Conservation (phyloP, 2,888 invertebrate genomes). For the Agonopterix arenella region DNA sequence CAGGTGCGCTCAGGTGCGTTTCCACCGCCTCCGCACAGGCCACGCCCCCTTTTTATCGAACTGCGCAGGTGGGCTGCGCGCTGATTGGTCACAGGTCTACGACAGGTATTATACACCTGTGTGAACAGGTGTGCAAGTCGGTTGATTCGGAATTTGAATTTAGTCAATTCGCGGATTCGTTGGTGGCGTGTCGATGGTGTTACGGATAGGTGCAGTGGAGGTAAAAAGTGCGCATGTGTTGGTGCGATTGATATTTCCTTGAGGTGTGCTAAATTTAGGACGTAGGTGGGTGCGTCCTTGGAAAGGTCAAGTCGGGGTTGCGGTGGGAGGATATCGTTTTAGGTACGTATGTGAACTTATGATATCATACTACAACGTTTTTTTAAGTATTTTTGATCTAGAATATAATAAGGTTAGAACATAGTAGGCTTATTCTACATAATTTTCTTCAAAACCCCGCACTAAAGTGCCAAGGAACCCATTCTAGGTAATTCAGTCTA, state of each 20-base stretch:
- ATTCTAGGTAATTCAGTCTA: slow-evolving; percentile 24
- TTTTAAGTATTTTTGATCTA: too few relatives aligned
- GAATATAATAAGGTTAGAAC: too few relatives aligned
- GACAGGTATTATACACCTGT: slow-evolving; percentile 46
- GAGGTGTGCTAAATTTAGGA: slow-evolving; percentile 72
- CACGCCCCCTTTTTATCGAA: slow-evolving; percentile 68
- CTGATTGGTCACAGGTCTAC: slow-evolving; percentile 59
- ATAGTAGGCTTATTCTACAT: too few relatives aligned
- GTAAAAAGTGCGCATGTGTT: slow-evolving; percentile 70
- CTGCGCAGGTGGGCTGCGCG: slow-evolving; percentile 74
- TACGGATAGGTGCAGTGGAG: slow-evolving; percentile 9
- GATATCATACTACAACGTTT: too few relatives aligned
- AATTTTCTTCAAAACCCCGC: neutral
- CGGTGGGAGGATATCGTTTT: neutral
- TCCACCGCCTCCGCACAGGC: slow-evolving; percentile 37
- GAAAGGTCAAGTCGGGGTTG: slow-evolving; percentile 21
- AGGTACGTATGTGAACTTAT: too few relatives aligned
- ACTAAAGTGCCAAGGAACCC: slow-evolving; percentile 16
- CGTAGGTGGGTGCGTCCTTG: slow-evolving; percentile 59
- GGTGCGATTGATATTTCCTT: slow-evolving; percentile 72
- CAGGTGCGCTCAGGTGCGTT: slow-evolving; percentile 57
- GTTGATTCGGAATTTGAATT: slow-evolving; percentile 10
- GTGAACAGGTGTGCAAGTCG: slow-evolving; percentile 39
- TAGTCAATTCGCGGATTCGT: slow-evolving; percentile 25
- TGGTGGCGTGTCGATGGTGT: slow-evolving; percentile 13